These are phyloP conservation scores for Coccyzus lansbergi DNA, from an alignment of 2,797 vertebrate species.

Conservation along the genomic window DNA sequence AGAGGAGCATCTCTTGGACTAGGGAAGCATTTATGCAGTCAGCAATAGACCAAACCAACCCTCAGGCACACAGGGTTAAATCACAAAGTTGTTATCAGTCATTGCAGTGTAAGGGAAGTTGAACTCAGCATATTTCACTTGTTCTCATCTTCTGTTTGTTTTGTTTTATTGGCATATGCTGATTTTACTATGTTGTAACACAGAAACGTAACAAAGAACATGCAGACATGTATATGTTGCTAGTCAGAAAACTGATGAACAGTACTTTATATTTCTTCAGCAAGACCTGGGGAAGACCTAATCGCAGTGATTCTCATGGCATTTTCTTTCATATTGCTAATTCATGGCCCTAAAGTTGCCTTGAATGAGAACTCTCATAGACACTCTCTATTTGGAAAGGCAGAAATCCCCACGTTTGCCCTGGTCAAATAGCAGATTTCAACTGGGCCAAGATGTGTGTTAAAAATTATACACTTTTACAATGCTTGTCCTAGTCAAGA, in stretches of 20 bases:
- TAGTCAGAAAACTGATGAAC: background rate
- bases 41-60: slow-evolving; percentile 42
- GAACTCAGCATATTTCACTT: background rate
- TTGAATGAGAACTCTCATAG: background rate
- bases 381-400: background rate
- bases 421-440: background rate
- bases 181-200: background rate
- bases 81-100: background rate
- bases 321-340: background rate
- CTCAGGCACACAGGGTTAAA: slow-evolving; percentile 43
- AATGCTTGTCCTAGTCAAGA: background rate
- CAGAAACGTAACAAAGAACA: background rate
- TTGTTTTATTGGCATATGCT: background rate
- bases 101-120: background rate
- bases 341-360: background rate
- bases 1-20: slow-evolving; percentile 16
- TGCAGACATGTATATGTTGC: accelerated
- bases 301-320: background rate
- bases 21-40: slow-evolving; percentile 11
- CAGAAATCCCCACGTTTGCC: background rate
- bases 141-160: accelerated
- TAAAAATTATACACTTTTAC: background rate
- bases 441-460: background rate
- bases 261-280: background rate
- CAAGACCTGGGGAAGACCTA: background rate